A percentile compares a stretch with the other conserved stretches of the same genome.
Conservation (phyloP, 2,888 invertebrate species). For the Heliconius ismenius region DNA sequence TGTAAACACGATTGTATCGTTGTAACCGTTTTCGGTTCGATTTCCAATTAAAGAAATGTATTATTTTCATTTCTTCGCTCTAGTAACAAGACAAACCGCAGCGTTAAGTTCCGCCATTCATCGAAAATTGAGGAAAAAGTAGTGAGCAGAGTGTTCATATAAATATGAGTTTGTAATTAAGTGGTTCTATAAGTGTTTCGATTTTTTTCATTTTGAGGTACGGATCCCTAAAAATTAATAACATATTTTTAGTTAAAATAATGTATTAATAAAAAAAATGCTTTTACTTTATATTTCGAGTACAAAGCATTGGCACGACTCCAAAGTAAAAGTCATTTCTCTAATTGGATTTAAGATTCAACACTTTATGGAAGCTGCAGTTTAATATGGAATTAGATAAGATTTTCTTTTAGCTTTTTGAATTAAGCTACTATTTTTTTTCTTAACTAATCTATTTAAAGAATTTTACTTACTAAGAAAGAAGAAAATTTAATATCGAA, state of each 20-base stretch:
- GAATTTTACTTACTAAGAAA: background rate
- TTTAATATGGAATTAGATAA: background rate
- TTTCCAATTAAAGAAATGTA: too few relatives aligned
- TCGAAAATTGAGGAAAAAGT: too few relatives aligned
- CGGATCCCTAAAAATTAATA: too few relatives aligned
- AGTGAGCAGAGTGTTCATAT: too few relatives aligned
- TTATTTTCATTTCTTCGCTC: too few relatives aligned
- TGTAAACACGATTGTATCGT: too few relatives aligned
- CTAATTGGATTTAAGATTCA: background rate
- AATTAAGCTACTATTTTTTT: background rate
- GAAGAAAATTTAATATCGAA: background rate
- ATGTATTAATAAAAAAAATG: background rate
- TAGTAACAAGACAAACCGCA: too few relatives aligned
- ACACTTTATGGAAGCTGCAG: conserved; percentile 6
- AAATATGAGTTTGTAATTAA: too few relatives aligned
- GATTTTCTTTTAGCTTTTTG: background rate
- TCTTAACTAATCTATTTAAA: background rate
- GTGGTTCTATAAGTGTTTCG: too few relatives aligned
- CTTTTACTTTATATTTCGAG: background rate
- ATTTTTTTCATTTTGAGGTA: too few relatives aligned
- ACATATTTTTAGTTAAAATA: background rate
- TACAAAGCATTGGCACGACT: background rate
- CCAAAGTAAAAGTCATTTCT: conserved; percentile 3
- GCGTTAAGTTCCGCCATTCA: too few relatives aligned
- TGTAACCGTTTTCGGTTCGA: too few relatives aligned